Percentiles rank a stretch among this genome's conserved stretches.
phyloP scores from a whole-genome alignment of 2,113 vertebrate genomes.

The Heliornis fulica region DNA sequence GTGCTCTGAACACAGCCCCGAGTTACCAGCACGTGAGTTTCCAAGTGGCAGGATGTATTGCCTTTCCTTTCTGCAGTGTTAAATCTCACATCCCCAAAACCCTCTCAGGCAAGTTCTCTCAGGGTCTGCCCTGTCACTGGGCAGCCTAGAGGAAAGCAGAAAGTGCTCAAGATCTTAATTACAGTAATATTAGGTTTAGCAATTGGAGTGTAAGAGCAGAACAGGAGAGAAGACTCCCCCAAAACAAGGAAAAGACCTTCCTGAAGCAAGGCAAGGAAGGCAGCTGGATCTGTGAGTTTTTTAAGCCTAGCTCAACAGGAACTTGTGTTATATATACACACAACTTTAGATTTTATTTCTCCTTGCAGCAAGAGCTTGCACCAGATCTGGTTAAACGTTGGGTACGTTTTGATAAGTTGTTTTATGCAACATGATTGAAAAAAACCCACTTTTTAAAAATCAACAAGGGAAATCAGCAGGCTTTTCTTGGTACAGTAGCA shows the following conservation, averaged over 20 bases:
- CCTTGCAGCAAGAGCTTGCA: neutral
- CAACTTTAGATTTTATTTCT: neutral
- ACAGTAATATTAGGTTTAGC: neutral
- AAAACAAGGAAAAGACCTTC: neutral
- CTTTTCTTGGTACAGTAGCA: neutral
- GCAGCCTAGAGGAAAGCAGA: neutral
- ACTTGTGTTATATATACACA: neutral
- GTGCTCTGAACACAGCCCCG: neutral
- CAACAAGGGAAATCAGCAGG: neutral
- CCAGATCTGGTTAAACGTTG: neutral
- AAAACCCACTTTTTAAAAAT: neutral
- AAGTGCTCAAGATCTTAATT: neutral
- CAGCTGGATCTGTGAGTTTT: neutral
- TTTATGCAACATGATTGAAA: neutral
- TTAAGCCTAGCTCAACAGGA: neutral
- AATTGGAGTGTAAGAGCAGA: neutral
- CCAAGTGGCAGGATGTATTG: neutral
- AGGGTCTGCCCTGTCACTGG: neutral
- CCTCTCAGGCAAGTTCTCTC: neutral
- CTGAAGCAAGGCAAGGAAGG: neutral
- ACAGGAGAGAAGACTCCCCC: neutral
- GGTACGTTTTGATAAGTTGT: neutral
- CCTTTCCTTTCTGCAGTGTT: neutral
- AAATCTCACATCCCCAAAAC: neutral
- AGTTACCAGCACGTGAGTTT: accelerated